Base-by-base conservation (phyloP, 2,113 vertebrate genomes). In the Podilymbus podiceps region DNA sequence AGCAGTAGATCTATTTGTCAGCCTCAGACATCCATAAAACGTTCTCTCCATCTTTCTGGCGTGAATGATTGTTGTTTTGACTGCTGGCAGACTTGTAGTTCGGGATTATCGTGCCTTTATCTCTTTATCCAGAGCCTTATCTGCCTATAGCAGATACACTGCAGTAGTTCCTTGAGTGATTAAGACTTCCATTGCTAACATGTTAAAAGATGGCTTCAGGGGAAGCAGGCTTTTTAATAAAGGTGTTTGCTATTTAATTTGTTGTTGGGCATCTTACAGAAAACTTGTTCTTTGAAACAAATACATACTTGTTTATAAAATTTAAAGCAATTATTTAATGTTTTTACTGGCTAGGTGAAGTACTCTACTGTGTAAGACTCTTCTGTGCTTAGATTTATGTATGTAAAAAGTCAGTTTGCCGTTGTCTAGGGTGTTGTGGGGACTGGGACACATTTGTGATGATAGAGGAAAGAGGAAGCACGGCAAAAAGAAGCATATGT, bases 91-190 rank as follows among this genome's bases (percentile, higher is more conserved):
- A 62, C 68, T 80, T 56, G 53, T 69, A 89, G 84, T 82, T 80
- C 53, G 83, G 85, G 92, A 94, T 97, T 95, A 95, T 96, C 33
- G 2, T 93, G 92, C 23, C 66, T 47, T 95, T 96, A 95, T 94
- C 96, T 97, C 84, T 80, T 94, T 77, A 95, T 96, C 71, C 87
- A 83, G 31, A 52, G 23, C 47, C 84, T 84, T 89, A 67, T 73
- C 96, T 80, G 79, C 67, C 55, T 58, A 12, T 64, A 60, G n/a
- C 90, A 94, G 90, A 94, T 55, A 42, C 21, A 40, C 71, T 71
- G 0, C 49, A 55, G 77, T 56, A 64, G 42, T 47, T 63, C 44
- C 76, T 75, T 81, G 56, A 85, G 20, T 40, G 9, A 74, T 79
- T 69, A 86, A 89, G 77, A 14, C 31, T 83, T 78, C 19, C 82